Percentiles rank a stretch among this genome's conserved stretches.
phyloP scores from a whole-genome alignment of 2,797 vertebrate genomes.

The Alca torda region DNA sequence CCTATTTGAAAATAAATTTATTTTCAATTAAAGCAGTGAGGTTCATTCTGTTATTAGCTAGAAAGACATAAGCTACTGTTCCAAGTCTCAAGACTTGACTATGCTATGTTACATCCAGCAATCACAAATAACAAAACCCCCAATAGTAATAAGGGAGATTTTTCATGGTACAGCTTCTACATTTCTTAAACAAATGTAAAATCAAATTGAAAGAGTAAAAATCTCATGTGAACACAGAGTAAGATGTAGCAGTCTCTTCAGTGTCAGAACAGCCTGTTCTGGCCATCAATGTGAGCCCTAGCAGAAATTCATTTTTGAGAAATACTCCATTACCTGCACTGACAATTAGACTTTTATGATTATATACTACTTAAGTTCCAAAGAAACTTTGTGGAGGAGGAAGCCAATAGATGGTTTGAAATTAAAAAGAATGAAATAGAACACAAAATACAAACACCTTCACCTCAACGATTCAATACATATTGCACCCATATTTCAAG shows the following conservation, averaged over 20 bases:
- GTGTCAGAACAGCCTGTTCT: neutral
- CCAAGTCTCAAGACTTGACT: neutral
- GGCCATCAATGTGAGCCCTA: fast-evolving
- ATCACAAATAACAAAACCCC: neutral
- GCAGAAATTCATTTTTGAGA: neutral
- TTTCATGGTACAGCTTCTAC: neutral
- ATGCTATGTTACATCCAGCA: neutral
- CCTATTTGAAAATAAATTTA: neutral
- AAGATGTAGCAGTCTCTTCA: neutral
- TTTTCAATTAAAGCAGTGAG: neutral
- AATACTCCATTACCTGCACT: neutral
- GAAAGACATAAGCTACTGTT: neutral
- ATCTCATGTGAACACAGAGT: neutral
- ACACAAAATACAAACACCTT: neutral
- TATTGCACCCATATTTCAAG: neutral
- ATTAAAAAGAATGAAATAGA: neutral
- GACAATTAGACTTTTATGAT: neutral
- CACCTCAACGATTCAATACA: neutral
- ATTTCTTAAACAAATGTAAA: neutral
- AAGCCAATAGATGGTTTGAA: neutral
- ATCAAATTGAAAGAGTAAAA: neutral
- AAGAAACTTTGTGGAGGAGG: neutral
- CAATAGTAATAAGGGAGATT: neutral
- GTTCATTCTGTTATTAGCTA: neutral
- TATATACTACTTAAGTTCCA: neutral